Evolutionary conservation across 2,888 invertebrate species (phyloP).

Genomic region (Eubasilissa splendida): DNA sequence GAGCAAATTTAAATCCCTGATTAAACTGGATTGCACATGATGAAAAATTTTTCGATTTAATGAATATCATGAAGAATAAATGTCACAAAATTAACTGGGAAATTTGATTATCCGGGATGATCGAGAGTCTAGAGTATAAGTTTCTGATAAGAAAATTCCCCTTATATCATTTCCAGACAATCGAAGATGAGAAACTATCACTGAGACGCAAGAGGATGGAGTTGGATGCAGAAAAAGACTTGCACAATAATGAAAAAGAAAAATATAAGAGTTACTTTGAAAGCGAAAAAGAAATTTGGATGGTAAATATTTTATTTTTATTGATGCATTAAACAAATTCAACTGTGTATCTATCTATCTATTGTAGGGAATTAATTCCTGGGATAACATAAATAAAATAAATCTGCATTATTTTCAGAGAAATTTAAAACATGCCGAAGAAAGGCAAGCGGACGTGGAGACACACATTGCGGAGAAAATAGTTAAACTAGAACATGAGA

Average conservation of each 20-base stretch:
- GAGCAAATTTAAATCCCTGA: too few relatives aligned
- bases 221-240: conserved; percentile 75
- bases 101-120: too few relatives aligned
- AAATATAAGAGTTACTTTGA: conserved; percentile 73
- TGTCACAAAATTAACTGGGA: too few relatives aligned
- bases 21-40: too few relatives aligned
- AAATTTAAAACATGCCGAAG: conserved; percentile 39
- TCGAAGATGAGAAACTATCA: conserved; percentile 67
- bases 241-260: conserved; percentile 75
- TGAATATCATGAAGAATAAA: too few relatives aligned
- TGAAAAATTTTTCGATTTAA: too few relatives aligned
- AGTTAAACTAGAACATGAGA: conserved; percentile 67
- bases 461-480: conserved; percentile 68
- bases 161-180: conserved; percentile 63
- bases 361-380: too few relatives aligned
- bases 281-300: conserved; percentile 75
- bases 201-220: conserved; percentile 76
- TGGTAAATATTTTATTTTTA: conserved; percentile 64
- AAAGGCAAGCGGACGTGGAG: conserved; percentile 65
- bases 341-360: background rate
- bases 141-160: background rate
- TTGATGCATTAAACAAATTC: background rate
- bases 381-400: background rate
- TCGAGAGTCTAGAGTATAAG: too few relatives aligned
- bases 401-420: conserved; percentile 34